Conservation (phyloP, 2,888 invertebrate species). For the Hyppa rectilinea region DNA sequence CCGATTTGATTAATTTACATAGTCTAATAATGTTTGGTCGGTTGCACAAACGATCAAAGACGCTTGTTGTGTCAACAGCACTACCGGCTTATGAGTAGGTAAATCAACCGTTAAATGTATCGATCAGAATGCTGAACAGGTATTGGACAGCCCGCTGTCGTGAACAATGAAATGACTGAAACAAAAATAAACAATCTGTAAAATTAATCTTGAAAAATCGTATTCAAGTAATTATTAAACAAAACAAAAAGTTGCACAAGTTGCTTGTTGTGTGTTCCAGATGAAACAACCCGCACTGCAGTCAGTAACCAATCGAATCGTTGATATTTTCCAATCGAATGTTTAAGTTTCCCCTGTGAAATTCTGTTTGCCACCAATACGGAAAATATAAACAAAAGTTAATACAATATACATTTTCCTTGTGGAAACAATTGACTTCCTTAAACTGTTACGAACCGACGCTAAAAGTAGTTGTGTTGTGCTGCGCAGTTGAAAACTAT, state of each 20-base stretch:
- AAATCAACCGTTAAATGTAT: slow-evolving; percentile 8
- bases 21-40: neutral
- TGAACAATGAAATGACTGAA: neutral
- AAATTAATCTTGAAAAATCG: neutral
- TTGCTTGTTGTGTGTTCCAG: slow-evolving; percentile 17
- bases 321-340: slow-evolving; percentile 47
- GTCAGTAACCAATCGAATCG: slow-evolving; percentile 36
- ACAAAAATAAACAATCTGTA: neutral
- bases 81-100: neutral
- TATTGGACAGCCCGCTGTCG: too few relatives aligned
- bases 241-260: slow-evolving; percentile 16
- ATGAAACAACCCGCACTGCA: slow-evolving; percentile 38
- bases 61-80: slow-evolving; percentile 1
- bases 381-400: slow-evolving; percentile 53
- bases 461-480: neutral
- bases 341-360: slow-evolving; percentile 33
- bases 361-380: slow-evolving; percentile 49
- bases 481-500: slow-evolving; percentile 5
- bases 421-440: slow-evolving; percentile 41
- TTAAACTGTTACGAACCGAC: neutral
- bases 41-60: neutral
- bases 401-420: slow-evolving; percentile 53
- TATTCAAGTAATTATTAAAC: slow-evolving; percentile 9
- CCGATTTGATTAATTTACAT: slow-evolving; percentile 15
- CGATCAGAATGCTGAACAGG: neutral